Base-by-base conservation (phyloP, 2,113 vertebrate species). In the Proteles cristata region DNA sequence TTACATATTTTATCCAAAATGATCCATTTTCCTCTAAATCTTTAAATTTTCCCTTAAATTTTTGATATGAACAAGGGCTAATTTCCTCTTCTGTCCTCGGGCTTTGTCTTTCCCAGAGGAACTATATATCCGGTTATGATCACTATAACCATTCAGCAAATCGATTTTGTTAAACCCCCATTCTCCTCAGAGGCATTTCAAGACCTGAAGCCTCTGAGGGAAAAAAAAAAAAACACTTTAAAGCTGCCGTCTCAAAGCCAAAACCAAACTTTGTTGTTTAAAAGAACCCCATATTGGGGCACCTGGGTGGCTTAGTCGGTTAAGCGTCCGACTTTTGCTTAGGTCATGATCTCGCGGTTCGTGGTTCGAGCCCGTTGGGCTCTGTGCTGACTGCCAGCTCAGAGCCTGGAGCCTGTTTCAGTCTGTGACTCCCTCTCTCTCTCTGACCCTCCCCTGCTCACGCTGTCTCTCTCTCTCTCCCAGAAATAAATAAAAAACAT, bases 111-210 rank as follows among this genome's bases (percentile, higher is more conserved):
- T 90, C 73, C 83, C 21, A 2, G 68, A n/a, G 15, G 63, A 7
- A 55, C 65, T 11, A 82, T 79, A 33, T 66, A 83, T 90, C 95
- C 94, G n/a, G 33, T 79, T 19, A 77, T 84, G 26, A 61, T 94
- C 69, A 88, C 65, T 85, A 73, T 77, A 95, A 25, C 48, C 65
- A 90, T 76, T 77, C 50, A 71, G 77, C 88, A 96, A 90, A 93
- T 82, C 28, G 0, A 82, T 92, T 97, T 96, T 92, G 73, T 95
- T 92, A 95, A 96, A 82, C 61, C 39, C 74, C 89, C 79, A 92
- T 90, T 96, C 88, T 93, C 76, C 48, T 96, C 43, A 55, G 15
- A 45, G 15, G 39, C 19, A 3, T 85, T 97, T 53, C 86, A 90
- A 96, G 66, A 85, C 17, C 61, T 53, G 33, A 77, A 90, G 16